phyloP scores from a whole-genome alignment of 2,113 vertebrate species.

The Hippolais icterina region DNA sequence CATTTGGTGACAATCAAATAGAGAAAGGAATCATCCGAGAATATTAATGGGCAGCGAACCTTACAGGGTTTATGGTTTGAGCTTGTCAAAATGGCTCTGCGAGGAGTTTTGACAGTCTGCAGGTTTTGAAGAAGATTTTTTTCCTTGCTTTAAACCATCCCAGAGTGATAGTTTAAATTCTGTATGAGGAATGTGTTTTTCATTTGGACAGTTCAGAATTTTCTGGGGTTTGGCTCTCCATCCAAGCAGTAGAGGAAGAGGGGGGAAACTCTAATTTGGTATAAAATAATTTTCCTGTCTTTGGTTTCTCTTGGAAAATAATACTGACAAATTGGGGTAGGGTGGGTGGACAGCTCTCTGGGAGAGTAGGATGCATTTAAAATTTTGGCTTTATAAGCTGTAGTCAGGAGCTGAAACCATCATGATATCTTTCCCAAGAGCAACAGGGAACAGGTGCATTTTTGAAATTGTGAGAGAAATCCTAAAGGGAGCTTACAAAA shows the following conservation, averaged over 20 bases:
- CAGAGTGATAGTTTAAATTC: background rate
- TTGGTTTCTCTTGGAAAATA: background rate
- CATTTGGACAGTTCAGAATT: background rate
- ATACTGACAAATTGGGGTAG: background rate
- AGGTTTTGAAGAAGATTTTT: background rate
- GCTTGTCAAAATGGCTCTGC: constrained; percentile 30
- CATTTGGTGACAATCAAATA: constrained; percentile 38
- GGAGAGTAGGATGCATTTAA: background rate
- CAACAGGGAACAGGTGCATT: rapidly evolving
- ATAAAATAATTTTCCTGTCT: background rate
- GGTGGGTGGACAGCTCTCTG: background rate
- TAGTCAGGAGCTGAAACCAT: background rate
- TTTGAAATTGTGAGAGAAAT: rapidly evolving
- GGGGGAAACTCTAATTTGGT: background rate
- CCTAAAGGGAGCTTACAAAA: background rate
- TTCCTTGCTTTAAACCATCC: background rate
- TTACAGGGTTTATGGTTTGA: background rate
- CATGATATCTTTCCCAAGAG: background rate
- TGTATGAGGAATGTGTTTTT: background rate
- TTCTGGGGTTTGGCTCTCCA: background rate
- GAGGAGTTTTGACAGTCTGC: constrained; percentile 4
- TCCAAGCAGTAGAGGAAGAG: background rate
- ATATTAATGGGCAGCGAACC: constrained; percentile 1
- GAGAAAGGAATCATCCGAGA: background rate
- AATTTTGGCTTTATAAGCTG: background rate